Conservation (phyloP, 2,797 vertebrate species). For the Simalia tracyae region DNA sequence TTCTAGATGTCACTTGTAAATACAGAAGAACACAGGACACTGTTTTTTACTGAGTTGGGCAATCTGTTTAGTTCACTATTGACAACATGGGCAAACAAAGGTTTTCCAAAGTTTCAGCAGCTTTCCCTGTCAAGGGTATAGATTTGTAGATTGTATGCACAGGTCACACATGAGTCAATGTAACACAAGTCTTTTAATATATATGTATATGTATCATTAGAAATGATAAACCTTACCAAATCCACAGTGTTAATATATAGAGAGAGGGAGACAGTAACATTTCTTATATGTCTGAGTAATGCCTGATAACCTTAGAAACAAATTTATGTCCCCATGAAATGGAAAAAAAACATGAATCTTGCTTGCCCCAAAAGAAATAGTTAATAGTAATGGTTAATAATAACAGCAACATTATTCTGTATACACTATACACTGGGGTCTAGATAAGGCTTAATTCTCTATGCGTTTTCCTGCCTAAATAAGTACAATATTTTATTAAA, state of each 20-base stretch:
- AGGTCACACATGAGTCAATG: neutral
- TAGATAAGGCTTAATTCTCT: neutral
- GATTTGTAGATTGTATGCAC: too few species aligned
- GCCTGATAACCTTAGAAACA: neutral
- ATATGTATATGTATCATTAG: too few species aligned
- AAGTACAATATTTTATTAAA: neutral
- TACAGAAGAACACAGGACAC: neutral
- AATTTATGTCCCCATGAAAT: neutral
- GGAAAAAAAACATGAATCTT: neutral
- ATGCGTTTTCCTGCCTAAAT: neutral
- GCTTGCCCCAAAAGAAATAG: neutral
- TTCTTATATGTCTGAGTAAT: neutral
- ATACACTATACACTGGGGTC: neutral
- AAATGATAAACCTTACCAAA: too few species aligned
- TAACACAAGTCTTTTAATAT: too few species aligned
- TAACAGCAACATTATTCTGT: neutral
- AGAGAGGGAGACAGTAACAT: too few species aligned
- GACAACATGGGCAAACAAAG: neutral
- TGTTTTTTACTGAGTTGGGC: neutral
- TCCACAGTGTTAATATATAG: too few species aligned
- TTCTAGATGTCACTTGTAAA: too few species aligned
- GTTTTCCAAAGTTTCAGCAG: neutral
- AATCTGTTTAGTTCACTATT: neutral
- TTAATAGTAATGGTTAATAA: neutral
- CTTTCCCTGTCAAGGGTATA: neutral